Evolutionary conservation across 2,797 vertebrate genomes (phyloP).

Genomic region (Enteromius radiatus): DNA sequence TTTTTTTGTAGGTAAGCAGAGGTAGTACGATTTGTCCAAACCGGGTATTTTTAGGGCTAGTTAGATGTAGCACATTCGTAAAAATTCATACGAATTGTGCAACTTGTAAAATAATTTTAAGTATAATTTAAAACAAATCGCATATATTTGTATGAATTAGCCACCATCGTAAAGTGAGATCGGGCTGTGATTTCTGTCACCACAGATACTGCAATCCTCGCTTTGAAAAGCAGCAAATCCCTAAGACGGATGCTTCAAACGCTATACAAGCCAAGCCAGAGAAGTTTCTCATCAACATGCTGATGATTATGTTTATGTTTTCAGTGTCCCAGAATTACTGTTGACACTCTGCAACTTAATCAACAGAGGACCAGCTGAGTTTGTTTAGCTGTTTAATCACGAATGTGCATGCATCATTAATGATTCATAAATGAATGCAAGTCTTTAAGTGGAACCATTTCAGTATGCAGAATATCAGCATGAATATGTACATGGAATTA

Average conservation of each 20-base stretch:
- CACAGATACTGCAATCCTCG: neutral
- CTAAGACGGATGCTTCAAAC: neutral
- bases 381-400: conserved; percentile 59
- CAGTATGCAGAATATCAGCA: conserved; percentile 15
- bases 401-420: conserved; percentile 57
- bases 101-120: no score
- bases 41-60: no score
- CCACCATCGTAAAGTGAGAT: no score
- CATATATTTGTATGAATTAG: no score
- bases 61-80: no score
- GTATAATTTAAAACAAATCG: no score
- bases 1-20: neutral
- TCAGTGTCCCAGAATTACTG: conserved; percentile 47
- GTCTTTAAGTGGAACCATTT: conserved; percentile 26
- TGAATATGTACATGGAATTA: neutral
- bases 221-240: neutral
- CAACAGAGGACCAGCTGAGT: conserved; percentile 57
- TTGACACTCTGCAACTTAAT: conserved; percentile 61
- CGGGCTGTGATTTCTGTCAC: neutral
- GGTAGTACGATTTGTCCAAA: no score
- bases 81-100: no score
- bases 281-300: conserved; percentile 53
- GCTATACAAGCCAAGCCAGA: conserved; percentile 27
- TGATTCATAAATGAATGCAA: conserved; percentile 40
- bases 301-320: conserved; percentile 58